Conservation (phyloP, 2,888 invertebrate species). For the Scelioninae gen. 1 region DNA sequence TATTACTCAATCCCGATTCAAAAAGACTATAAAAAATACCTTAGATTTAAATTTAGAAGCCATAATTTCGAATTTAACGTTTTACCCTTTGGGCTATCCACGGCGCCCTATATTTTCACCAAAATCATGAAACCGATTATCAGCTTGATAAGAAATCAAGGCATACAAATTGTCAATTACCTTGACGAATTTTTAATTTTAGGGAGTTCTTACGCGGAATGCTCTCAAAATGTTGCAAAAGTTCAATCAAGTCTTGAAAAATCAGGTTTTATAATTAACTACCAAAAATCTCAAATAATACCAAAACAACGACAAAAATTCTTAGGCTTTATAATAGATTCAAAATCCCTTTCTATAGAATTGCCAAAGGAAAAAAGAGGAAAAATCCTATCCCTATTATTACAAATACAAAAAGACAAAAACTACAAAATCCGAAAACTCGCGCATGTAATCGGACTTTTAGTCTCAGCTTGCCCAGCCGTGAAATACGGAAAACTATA, state of each 20-base stretch:
- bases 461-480: conserved; percentile 46
- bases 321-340: conserved; percentile 46
- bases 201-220: conserved; percentile 6
- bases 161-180: conserved; percentile 55
- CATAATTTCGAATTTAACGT: conserved; percentile 65
- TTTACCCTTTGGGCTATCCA: conserved; percentile 67
- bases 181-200: conserved; percentile 60
- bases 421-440: conserved; percentile 40
- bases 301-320: conserved; percentile 87
- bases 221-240: conserved; percentile 39
- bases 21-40: conserved; percentile 59
- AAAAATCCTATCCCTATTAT: conserved; percentile 24
- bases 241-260: conserved; percentile 1
- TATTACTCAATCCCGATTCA: conserved; percentile 63
- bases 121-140: conserved; percentile 62
- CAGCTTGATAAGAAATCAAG: conserved; percentile 37
- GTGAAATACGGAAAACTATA: conserved; percentile 35
- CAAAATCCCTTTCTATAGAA: conserved; percentile 11
- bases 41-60: conserved; percentile 64
- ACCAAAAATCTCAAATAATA: conserved; percentile 74
- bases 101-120: conserved; percentile 59
- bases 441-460: conserved; percentile 44
- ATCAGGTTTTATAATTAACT: conserved; percentile 51
- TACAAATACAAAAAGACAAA: not conserved
- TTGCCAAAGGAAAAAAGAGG: conserved; percentile 38